These are phyloP conservation scores for Drosophila lutescens DNA, from an alignment of 2,888 invertebrate genomes.

Conservation along the genomic window DNA sequence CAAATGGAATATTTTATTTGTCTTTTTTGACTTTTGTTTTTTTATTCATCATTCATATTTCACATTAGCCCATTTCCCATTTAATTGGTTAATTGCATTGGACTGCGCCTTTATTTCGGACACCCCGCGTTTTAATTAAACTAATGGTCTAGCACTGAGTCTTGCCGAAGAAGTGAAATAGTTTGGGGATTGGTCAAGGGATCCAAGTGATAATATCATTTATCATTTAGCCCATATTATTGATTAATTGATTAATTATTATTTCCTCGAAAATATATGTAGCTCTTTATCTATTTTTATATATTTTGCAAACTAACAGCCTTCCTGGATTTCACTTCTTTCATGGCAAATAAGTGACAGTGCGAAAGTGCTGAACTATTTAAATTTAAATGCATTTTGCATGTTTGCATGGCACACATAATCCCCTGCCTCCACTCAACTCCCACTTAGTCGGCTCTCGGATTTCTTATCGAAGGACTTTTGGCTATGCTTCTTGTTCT, in stretches of 20 bases:
- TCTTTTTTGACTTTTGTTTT: too few relatives aligned
- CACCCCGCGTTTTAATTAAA: slow-evolving; percentile 28
- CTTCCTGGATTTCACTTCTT: too few relatives aligned
- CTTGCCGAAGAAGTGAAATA: not conserved
- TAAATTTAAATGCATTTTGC: slow-evolving; percentile 63
- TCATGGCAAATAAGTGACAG: not conserved
- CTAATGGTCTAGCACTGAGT: slow-evolving; percentile 20
- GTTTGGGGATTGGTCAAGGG: not conserved
- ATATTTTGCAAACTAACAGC: not conserved
- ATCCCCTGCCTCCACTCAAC: slow-evolving; percentile 28
- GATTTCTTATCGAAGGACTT: slow-evolving; percentile 31
- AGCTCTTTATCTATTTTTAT: too few relatives aligned
- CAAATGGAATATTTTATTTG: too few relatives aligned
- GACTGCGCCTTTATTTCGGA: slow-evolving; percentile 20
- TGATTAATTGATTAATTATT: too few relatives aligned
- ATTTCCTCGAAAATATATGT: too few relatives aligned
- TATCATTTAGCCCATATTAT: too few relatives aligned
- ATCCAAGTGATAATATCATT: not conserved
- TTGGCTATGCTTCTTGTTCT: not conserved
- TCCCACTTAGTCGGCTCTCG: slow-evolving; percentile 13
- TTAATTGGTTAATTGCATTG: slow-evolving; percentile 37
- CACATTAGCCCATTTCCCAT: not conserved
- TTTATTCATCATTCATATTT: slow-evolving; percentile 8
- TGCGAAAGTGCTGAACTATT: slow-evolving; percentile 39
- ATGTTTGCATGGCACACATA: slow-evolving; percentile 38